These are phyloP conservation scores for Centropristis striata DNA, from an alignment of 2,113 vertebrate species.

Conservation along the genomic window DNA sequence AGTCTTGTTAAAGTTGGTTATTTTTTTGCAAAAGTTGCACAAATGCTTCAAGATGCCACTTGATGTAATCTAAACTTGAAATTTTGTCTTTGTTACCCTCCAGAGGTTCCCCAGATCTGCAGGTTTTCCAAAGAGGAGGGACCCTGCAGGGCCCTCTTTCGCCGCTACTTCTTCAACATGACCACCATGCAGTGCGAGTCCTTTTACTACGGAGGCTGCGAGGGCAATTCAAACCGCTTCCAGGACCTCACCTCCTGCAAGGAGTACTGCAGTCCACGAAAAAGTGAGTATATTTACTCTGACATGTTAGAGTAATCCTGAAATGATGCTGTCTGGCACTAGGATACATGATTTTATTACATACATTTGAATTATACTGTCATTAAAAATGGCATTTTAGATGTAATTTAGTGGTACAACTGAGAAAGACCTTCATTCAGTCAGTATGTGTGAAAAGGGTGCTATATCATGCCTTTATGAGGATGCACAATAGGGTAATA, in stretches of 20 bases:
- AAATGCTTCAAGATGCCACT: not conserved
- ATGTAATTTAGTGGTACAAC: not conserved
- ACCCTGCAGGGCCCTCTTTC: slow-evolving; percentile 79
- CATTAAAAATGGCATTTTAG: not conserved
- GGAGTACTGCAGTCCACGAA: slow-evolving; percentile 87
- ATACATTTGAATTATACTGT: not conserved
- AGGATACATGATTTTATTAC: not conserved
- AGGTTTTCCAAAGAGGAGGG: slow-evolving; percentile 84
- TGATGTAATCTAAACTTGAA: not conserved
- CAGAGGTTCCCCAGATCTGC: slow-evolving; percentile 92
- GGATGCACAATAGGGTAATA: not conserved
- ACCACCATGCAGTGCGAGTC: slow-evolving; percentile 90
- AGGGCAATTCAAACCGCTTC: slow-evolving; percentile 89
- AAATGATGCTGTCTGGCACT: not conserved
- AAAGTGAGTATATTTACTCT: slow-evolving; percentile 79
- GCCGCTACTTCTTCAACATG: slow-evolving; percentile 92
- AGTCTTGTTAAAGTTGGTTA: not conserved
- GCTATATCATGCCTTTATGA: not conserved
- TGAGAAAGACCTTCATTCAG: not conserved
- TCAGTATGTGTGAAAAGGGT: not conserved
- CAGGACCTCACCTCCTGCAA: slow-evolving; percentile 82
- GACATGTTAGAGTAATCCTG: not conserved
- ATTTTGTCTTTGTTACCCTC: not conserved
- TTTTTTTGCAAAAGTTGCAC: not conserved
- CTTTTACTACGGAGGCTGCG: slow-evolving; percentile 87